Conservation (phyloP, 64 coral and sea anemone species). For the Porites australiensis region DNA sequence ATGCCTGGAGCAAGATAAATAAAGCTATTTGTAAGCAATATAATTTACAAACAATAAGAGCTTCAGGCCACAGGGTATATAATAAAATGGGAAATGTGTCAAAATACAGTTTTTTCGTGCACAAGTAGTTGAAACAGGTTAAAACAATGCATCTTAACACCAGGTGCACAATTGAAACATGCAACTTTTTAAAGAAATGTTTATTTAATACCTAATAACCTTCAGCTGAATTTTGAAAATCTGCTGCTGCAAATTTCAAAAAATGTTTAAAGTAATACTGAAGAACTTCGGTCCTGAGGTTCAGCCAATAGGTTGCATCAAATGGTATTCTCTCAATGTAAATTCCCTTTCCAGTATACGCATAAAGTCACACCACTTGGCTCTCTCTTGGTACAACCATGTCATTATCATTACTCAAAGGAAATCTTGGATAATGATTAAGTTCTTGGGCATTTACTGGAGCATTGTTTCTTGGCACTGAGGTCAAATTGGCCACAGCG, state of each 20-base stretch:
- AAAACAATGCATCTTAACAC: too few relatives aligned
- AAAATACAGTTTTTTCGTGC: too few relatives aligned
- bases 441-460: background rate
- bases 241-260: background rate
- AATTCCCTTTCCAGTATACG: background rate
- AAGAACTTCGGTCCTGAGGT: background rate
- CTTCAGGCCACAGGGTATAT: too few relatives aligned
- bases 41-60: too few relatives aligned
- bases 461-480: background rate
- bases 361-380: slow-evolving; percentile 34
- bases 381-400: background rate
- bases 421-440: slow-evolving; percentile 35
- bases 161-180: too few relatives aligned
- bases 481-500: background rate
- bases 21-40: too few relatives aligned
- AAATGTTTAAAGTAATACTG: background rate
- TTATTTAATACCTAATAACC: too few relatives aligned
- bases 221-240: background rate
- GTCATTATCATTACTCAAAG: background rate
- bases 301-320: background rate
- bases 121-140: too few relatives aligned
- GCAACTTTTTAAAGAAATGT: too few relatives aligned
- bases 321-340: slow-evolving; percentile 19
- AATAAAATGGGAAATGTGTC: too few relatives aligned
- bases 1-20: too few relatives aligned